Base-by-base conservation (phyloP, 2,888 invertebrate species). In the Peribatodes rhomboidaria region DNA sequence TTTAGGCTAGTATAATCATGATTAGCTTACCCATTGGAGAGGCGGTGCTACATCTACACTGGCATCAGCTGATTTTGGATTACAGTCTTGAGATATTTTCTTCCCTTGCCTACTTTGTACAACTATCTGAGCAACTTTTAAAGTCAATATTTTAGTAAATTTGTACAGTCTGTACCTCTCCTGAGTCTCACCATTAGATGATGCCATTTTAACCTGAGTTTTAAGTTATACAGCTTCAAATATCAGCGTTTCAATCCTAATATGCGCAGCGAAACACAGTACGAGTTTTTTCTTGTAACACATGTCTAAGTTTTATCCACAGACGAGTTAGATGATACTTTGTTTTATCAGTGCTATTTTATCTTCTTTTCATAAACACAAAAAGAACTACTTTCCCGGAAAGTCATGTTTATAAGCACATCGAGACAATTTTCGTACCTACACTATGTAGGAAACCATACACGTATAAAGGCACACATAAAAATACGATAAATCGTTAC, bases 21-120 rank as follows among this genome's bases (percentile, higher is more conserved):
- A 6, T 35, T 13, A 35, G n/a, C 83, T 82, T 81, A 92, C 91
- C 91, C 91, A 91, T 76, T 91, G 87, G 67, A 86, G 74, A 68
- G 84, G 81, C 8, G 89, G 86, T 3, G 83, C 77, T 7, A 84
- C 73, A 7, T 83, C 81, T 27, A 77, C 73, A 37, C 57, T 65
- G 67, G 84, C 85, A 39, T 88, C 88, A 14, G 78, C 70, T n/a
- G 80, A 74, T 72, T 84, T 87, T n/a, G 74, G 69, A 54, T 78
- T 83, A 56, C 74, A 80, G 39, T 86, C 85, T 18, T 87, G 86
- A n/a, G 83, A 85, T 42, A 97, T 95, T 89, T 97, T 98, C 79
- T 97, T 97, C 20, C 98, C 98, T 66, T 98, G 95, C 75, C 99
- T 95, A 60, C 98, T 98, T 89, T 98, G 98, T 18, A 99, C 97